Base-by-base conservation (phyloP, 1,140 invertebrate genomes). In the Lepeophtheirus salmonis region DNA sequence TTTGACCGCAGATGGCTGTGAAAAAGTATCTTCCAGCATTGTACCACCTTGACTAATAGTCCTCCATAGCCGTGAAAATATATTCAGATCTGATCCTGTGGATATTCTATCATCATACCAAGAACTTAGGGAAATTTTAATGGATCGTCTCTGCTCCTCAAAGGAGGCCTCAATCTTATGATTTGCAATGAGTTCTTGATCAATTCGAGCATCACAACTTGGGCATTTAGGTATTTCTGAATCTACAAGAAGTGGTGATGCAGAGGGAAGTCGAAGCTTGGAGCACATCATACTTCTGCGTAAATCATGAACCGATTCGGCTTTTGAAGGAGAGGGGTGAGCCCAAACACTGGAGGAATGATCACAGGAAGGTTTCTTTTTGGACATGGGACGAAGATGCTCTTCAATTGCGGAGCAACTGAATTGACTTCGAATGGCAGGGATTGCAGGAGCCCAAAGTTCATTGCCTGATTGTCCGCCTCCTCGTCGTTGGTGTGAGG, bases 231-330 rank as follows among this genome's bases (percentile, higher is more conserved):
- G 30, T n/a, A n/a, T n/a, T n/a, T n/a, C n/a, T n/a, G n/a, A n/a
- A n/a, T n/a, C n/a, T 6, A 41, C 6, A n/a, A 41, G 30, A n/a
- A 41, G 52, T 23, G 52, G 52, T 13, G 52, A 21, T n/a, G 18
- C 20, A 3, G 55, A 25, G 17, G 55, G 55, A 20, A 57, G 6
- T 50, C 55, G 22, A 13, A 57, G 25, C 2, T 24, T 30, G 2
- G 55, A 57, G 26, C 23, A 16, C 3, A 57, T 23, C 2, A 23
- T 41, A 16, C 22, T 26, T 10, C 55, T 1, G 3, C 55, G 55
- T 3, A 57, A 23, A 23, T 57, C 55, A 26, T 25, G 24, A 25
- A 57, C 55, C 2, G 55, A 57, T 17, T 16, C 30, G n/a, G n/a
- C n/a, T n/a, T n/a, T n/a, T n/a, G 30, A 41, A 41, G 30, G 30